These are phyloP conservation scores for Bombus difficillimus DNA, from an alignment of 1,140 invertebrate species.

Conservation along the genomic window DNA sequence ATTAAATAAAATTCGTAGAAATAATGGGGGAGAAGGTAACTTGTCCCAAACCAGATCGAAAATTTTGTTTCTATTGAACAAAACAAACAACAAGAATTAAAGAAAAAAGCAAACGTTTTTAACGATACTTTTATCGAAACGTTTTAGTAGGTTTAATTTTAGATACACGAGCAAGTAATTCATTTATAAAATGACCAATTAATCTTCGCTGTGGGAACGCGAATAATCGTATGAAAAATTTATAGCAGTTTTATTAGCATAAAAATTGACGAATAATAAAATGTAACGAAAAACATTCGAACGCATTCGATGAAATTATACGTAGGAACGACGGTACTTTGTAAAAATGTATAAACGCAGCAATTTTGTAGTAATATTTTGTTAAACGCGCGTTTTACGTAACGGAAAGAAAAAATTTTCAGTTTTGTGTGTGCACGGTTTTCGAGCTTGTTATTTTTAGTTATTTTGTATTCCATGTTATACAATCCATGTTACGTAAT, in stretches of 20 bases:
- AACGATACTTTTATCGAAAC: no score
- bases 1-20: no score
- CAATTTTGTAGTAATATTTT: neutral
- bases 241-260: no score
- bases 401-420: neutral
- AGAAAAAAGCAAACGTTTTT: no score
- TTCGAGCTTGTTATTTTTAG: neutral
- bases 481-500: neutral
- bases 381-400: neutral
- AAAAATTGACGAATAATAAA: neutral
- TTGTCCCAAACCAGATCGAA: no score
- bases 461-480: slow-evolving; percentile 2
- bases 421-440: neutral
- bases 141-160: no score
- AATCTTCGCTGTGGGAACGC: neutral
- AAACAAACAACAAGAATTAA: no score
- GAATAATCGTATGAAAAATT: neutral
- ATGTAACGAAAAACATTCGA: neutral
- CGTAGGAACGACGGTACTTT: neutral
- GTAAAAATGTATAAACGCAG: neutral
- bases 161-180: neutral
- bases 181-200: neutral
- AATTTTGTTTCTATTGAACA: no score
- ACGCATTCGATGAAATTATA: neutral
- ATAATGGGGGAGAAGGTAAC: no score